These are phyloP conservation scores for Cirrhinus mrigala DNA, from an alignment of 2,797 vertebrate species.

Conservation along the genomic window DNA sequence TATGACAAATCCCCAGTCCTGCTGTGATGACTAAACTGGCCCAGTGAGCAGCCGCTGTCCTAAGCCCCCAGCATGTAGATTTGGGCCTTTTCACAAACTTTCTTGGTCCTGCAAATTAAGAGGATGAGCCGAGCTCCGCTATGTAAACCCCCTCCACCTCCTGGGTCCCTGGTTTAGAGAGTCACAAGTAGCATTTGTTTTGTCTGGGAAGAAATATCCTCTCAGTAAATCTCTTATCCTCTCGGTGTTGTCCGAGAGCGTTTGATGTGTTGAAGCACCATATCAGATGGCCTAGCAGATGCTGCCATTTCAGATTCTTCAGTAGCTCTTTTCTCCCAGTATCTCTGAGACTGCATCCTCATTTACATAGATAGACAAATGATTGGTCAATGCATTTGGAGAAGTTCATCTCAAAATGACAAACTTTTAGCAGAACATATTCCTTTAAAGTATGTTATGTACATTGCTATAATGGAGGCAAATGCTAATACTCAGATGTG, in stretches of 20 bases:
- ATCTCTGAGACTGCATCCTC: neutral
- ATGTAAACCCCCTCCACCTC: constrained; percentile 53
- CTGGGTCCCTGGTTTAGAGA: constrained; percentile 41
- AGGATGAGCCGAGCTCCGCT: constrained; percentile 55
- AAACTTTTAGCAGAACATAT: neutral
- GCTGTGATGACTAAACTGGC: constrained; percentile 69
- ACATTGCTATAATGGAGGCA: neutral
- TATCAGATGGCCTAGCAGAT: constrained; percentile 63
- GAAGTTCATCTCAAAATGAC: neutral
- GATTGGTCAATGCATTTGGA: neutral
- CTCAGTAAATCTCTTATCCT: constrained; percentile 54
- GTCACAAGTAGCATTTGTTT: constrained; percentile 55
- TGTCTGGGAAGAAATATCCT: constrained; percentile 56
- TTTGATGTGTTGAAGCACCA: constrained; percentile 46
- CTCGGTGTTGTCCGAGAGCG: constrained; percentile 44
- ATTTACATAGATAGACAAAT: neutral
- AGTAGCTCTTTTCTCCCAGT: neutral
- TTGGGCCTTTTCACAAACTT: constrained; percentile 72
- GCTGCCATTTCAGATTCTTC: constrained; percentile 40
- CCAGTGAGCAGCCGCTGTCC: constrained; percentile 71
- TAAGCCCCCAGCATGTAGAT: constrained; percentile 77
- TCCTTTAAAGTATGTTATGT: neutral
- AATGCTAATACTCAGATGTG: neutral
- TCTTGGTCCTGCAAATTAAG: constrained; percentile 63
- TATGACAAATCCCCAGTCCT: constrained; percentile 62